These are phyloP conservation scores for Seira sanloemensis DNA, from an alignment of 2,888 invertebrate species.

Conservation along the genomic window DNA sequence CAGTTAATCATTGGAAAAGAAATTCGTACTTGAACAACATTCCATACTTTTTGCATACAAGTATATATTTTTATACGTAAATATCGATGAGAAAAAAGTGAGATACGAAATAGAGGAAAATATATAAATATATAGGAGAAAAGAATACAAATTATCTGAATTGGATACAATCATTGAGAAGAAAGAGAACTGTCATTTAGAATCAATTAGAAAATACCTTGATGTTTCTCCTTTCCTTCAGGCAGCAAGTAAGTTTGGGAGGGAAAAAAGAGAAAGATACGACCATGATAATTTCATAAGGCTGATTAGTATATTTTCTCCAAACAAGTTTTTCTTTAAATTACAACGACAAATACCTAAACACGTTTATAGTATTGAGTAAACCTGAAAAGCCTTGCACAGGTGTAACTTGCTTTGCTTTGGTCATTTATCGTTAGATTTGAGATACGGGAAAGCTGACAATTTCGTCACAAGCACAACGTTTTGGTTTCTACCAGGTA, in stretches of 20 bases:
- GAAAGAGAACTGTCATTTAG: background rate
- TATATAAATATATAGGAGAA: background rate
- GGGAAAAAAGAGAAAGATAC: conserved; percentile 62
- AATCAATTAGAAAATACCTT: conserved; percentile 52
- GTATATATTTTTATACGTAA: background rate
- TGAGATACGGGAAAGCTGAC: no score
- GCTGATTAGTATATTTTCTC: background rate
- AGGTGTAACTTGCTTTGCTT: no score
- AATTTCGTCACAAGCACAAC: no score
- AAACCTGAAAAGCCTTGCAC: no score
- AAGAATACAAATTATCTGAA: background rate
- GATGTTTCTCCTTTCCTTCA: conserved; percentile 67
- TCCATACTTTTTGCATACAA: no score
- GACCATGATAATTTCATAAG: conserved; percentile 56
- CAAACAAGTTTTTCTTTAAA: no score
- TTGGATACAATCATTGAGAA: background rate
- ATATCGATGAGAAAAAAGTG: background rate
- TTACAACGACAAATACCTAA: no score
- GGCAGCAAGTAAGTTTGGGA: conserved; percentile 65
- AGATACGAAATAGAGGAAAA: no score
- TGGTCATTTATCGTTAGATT: no score
- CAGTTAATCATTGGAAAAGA: no score
- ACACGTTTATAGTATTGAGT: background rate
- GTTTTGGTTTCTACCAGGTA: no score
- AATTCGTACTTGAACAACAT: background rate